Conservation (phyloP, 1,140 invertebrate species). For the Colletes latitarsis region DNA sequence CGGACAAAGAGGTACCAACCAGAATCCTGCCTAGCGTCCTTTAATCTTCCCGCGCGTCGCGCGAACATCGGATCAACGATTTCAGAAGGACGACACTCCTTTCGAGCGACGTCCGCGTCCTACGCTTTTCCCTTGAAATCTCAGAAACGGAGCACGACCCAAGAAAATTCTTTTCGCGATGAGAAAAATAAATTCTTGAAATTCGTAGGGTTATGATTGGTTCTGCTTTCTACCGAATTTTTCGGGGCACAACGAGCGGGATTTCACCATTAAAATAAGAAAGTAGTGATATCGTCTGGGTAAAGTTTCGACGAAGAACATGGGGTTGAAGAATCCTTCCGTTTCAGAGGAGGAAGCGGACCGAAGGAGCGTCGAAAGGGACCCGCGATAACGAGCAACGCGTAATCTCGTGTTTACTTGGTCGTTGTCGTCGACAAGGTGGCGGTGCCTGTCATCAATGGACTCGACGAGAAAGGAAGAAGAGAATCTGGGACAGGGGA, state of each 20-base stretch:
- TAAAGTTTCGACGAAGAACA: background rate
- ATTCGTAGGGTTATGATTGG: too few relatives aligned
- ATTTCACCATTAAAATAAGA: too few relatives aligned
- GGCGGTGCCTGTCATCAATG: conserved; percentile 20
- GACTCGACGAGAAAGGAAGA: conserved; percentile 21
- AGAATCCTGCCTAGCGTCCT: conserved; percentile 29
- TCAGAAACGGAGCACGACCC: too few relatives aligned
- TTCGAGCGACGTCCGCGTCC: too few relatives aligned
- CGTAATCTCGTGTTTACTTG: conserved; percentile 38
- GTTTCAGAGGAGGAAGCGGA: background rate
- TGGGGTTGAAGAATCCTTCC: background rate
- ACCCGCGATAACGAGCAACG: conserved; percentile 37
- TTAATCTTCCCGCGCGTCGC: conserved; percentile 49
- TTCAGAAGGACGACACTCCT: conserved; percentile 30
- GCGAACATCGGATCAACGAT: conserved; percentile 58
- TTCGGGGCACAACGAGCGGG: too few relatives aligned
- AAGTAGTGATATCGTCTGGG: too few relatives aligned
- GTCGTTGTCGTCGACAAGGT: conserved; percentile 30
- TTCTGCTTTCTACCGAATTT: too few relatives aligned
- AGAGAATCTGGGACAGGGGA: conserved; percentile 43
- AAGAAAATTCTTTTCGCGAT: too few relatives aligned
- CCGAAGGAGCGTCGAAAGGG: background rate
- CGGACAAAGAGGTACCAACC: conserved; percentile 33
- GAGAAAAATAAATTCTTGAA: too few relatives aligned
- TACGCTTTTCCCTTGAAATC: too few relatives aligned